Conservation (phyloP, 2,888 invertebrate genomes). For the Diploptera punctata region DNA sequence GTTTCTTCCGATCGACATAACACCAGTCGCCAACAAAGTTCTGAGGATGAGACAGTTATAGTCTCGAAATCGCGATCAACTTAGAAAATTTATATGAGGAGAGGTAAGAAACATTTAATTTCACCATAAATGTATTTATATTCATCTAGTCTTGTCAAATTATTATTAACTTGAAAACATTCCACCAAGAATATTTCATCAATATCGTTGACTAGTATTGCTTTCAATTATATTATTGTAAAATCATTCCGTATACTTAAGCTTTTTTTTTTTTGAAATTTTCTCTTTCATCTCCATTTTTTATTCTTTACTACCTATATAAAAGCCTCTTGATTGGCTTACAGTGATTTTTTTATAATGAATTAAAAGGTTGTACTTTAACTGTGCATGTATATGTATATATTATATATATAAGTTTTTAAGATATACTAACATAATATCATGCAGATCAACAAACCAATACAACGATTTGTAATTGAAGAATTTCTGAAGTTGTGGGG, state of each 20-base stretch:
- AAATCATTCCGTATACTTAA: neutral
- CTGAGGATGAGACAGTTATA: no score
- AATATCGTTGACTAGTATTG: slow-evolving; percentile 20
- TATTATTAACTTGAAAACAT: slow-evolving; percentile 22
- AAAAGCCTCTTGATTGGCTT: no score
- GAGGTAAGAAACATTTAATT: no score
- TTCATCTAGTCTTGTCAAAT: slow-evolving; percentile 18
- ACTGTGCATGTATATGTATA: slow-evolving; percentile 11
- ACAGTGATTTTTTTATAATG: no score
- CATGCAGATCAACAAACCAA: slow-evolving; percentile 15
- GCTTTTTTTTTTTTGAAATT: neutral
- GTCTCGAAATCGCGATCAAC: no score
- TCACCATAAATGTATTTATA: no score
- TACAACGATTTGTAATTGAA: slow-evolving; percentile 17
- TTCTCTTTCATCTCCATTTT: neutral
- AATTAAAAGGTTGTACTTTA: slow-evolving; percentile 8
- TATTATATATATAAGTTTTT: slow-evolving; percentile 18
- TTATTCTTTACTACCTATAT: no score
- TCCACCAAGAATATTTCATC: slow-evolving; percentile 24
- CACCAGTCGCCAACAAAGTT: no score
- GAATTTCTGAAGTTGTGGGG: neutral
- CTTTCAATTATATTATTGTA: neutral
- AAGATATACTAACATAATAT: neutral
- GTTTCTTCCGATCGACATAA: no score
- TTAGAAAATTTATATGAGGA: no score